These are phyloP conservation scores for Otolemur crassicaudatus DNA, from an alignment of 2,797 vertebrate genomes.

Conservation along the genomic window DNA sequence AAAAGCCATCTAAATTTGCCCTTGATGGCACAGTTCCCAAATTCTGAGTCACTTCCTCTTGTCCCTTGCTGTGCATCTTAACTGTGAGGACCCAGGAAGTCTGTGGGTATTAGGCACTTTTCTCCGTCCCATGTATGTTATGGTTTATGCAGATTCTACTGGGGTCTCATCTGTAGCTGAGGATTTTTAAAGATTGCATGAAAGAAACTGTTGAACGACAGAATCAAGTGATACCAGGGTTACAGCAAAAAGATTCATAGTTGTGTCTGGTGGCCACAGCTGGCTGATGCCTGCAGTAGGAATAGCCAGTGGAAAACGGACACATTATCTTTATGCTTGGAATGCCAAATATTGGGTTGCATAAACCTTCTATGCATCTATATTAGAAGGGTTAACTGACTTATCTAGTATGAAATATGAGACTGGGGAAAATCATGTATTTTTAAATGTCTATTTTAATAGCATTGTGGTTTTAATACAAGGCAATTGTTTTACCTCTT, in stretches of 20 bases:
- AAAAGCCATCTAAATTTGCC: not conserved
- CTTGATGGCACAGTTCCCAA: not conserved
- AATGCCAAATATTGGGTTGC: not conserved
- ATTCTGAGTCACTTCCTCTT: not conserved
- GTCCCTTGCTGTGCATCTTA: not conserved
- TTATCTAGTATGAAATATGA: not conserved
- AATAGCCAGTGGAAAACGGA: not conserved
- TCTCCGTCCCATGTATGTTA: not conserved
- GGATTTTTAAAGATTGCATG: not conserved
- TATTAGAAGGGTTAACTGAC: not conserved
- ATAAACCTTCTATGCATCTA: not conserved
- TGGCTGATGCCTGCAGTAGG: not conserved
- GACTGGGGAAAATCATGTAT: not conserved
- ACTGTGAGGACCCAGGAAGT: not conserved
- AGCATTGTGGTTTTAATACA: not conserved
- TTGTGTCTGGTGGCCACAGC: not conserved
- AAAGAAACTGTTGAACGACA: not conserved
- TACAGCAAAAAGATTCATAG: not conserved
- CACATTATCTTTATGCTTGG: not conserved
- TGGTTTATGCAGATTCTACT: not conserved
- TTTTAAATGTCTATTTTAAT: not conserved
- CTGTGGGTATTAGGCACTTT: not conserved
- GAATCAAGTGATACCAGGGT: not conserved
- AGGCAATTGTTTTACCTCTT: not conserved
- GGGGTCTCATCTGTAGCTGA: not conserved